Base-by-base conservation (phyloP, 2,888 invertebrate species). In the Smittia aterrima region DNA sequence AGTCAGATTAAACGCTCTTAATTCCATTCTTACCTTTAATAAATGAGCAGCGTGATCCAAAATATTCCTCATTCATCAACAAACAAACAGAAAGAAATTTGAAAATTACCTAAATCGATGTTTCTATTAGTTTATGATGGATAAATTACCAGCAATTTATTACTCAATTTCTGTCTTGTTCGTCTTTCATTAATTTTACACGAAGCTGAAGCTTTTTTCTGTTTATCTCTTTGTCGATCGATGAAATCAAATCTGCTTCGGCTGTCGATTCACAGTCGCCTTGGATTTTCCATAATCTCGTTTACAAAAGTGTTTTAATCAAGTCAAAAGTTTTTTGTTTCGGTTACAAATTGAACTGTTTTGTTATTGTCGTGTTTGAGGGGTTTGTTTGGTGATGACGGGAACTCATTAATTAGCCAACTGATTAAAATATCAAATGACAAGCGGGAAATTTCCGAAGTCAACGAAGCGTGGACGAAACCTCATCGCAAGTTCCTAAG, bases 291-390 rank as follows among this genome's bases (percentile, higher is more conserved):
- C 41, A 47, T 27, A 68, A 68, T 68, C 68, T 18, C 68, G 47
- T 68, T 66, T 38, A 66, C 68, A 68, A 22, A n/a, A 68, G 18
- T 68, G 47, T 16, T 66, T 66, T 66, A 66, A 66, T 66, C 66
- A 66, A 66, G 38, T 66, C 66, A 24, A 38, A 25, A 38, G 20
- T 24, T 7, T 16, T 16, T 32, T 9, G 16, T 1, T 38, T 16
- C 27, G 18, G 18, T 47, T 68, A 68, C 68, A 68, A 68, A 68
- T 68, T 24, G 68, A 24, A 24, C 68, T 24, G 47, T 68, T 68
- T 68, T 41, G 41, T 47, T 68, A 6, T 68, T 47, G 41, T 25
- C 47, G 47, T 68, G 68, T 68, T 66, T 38, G 38, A 38, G 38
- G 38, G 38, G 9, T 38, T 38, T 9, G 4, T 38, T 38, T 38